Evolutionary conservation across 2,113 vertebrate genomes (phyloP).

Genomic region (Microtus pennsylvanicus): DNA sequence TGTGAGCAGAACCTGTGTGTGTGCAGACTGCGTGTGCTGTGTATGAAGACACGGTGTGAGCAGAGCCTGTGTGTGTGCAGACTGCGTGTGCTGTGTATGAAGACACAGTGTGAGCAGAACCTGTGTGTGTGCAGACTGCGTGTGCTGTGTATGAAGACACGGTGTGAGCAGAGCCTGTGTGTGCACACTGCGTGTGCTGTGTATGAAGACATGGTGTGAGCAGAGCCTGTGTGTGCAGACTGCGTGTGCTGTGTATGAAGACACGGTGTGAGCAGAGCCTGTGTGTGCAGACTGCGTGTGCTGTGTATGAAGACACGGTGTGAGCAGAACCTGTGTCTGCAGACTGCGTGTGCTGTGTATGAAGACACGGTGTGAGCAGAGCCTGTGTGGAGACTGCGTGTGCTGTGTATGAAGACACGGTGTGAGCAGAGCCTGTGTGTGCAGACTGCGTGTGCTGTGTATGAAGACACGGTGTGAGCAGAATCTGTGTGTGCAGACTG

Average conservation of each 20-base stretch:
- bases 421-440: background rate
- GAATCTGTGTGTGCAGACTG: background rate
- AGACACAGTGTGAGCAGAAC: background rate
- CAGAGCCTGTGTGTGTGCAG: background rate
- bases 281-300: background rate
- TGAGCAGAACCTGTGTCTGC: background rate
- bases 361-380: background rate
- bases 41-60: no score
- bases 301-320: background rate
- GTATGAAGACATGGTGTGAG: background rate
- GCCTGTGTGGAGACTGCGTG: background rate
- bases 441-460: no score
- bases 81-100: background rate
- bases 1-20: background rate
- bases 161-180: background rate
- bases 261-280: background rate
- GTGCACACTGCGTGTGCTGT: background rate
- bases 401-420: background rate
- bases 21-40: no score
- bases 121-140: no score
- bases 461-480: no score
- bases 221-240: background rate
- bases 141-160: no score
- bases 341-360: no score
- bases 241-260: no score